Conservation (phyloP, 53 echinoderm and acorn worm genomes). For the Antedon mediterranea region DNA sequence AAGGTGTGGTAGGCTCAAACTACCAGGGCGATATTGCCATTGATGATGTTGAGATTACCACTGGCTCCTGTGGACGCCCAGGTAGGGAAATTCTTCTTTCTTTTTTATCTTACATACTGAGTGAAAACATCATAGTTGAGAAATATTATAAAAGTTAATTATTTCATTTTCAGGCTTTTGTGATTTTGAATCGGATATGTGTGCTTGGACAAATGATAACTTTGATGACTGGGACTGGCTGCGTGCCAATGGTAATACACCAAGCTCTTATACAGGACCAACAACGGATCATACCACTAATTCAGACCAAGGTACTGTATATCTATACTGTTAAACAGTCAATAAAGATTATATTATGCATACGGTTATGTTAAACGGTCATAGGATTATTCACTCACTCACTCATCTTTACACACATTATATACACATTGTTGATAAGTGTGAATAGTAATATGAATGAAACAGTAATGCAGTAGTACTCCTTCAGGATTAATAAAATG, state of each 20-base stretch:
- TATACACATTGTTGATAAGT: too few species aligned
- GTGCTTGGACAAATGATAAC: conserved; percentile 9
- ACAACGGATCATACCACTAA: conserved; percentile 17
- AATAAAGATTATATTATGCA: too few species aligned
- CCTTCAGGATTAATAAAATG: too few species aligned
- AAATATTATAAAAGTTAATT: too few species aligned
- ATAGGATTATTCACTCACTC: too few species aligned
- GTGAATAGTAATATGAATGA: too few species aligned
- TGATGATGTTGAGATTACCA: conserved; percentile 55
- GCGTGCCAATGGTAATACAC: conserved; percentile 25
- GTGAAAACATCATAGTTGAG: too few species aligned
- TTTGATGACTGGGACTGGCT: conserved; percentile 18
- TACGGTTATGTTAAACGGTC: too few species aligned
- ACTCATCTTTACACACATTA: too few species aligned
- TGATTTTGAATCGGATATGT: conserved; percentile 16
- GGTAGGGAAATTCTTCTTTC: conserved; percentile 21
- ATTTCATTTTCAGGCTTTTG: conserved; percentile 19
- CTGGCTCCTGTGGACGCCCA: conserved; percentile 28
- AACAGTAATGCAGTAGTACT: too few species aligned
- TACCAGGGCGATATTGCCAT: conserved; percentile 30
- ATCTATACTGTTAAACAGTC: too few species aligned
- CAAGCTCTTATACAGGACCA: conserved; percentile 14
- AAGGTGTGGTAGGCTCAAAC: conserved; percentile 25
- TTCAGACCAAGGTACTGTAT: conserved; percentile 14
- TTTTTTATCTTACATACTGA: too few species aligned